Evolutionary conservation across 2,113 vertebrate species (phyloP).

Genomic region (Chiloscyllium plagiosum): DNA sequence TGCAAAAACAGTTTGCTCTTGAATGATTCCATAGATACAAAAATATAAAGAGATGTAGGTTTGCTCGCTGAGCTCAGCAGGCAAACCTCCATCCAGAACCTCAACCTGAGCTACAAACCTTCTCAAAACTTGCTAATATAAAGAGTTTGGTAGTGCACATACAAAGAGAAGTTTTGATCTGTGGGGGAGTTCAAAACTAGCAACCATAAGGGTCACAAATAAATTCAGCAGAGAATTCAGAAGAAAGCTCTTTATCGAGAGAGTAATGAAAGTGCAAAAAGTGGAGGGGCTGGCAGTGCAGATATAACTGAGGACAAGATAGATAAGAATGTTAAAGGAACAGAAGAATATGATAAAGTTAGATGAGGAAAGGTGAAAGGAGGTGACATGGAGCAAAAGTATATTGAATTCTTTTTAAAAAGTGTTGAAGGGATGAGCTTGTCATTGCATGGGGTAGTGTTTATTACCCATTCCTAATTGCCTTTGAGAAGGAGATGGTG

Average conservation of each 20-base stretch:
- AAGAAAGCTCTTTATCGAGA: neutral
- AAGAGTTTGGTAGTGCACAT: neutral
- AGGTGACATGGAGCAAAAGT: neutral
- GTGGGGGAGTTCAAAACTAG: neutral
- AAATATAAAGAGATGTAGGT: neutral
- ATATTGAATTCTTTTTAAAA: no score
- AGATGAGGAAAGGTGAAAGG: neutral
- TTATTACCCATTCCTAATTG: no score
- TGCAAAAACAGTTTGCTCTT: no score
- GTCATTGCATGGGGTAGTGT: no score
- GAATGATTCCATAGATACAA: neutral
- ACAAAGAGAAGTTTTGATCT: neutral
- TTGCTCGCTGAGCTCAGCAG: no score
- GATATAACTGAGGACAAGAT: neutral
- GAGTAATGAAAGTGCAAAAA: neutral
- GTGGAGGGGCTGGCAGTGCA: neutral
- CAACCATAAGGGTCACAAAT: neutral
- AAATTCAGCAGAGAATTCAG: neutral
- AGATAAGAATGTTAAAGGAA: neutral
- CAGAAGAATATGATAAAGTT: neutral
- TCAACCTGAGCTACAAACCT: no score
- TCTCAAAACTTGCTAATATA: no score
- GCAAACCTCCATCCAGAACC: no score
- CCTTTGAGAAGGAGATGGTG: no score
- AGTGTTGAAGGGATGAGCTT: no score